Evolutionary conservation across 1,140 invertebrate genomes (phyloP).

Genomic region (Steinernema feltiae): DNA sequence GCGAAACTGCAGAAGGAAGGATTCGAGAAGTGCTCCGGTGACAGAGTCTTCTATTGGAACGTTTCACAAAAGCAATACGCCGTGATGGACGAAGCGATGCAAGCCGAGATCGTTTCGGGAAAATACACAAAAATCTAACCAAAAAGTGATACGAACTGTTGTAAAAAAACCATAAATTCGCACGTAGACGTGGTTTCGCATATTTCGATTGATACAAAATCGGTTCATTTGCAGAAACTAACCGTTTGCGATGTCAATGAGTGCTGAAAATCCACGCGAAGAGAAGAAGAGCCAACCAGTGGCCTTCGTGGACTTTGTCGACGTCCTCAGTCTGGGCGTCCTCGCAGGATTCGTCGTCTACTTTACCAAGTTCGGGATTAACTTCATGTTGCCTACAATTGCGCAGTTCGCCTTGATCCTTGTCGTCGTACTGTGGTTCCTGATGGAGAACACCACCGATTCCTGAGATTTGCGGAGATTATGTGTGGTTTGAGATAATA

Average conservation of each 20-base stretch:
- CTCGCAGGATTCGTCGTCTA: background rate
- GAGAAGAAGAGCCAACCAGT: no score
- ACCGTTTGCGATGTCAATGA: no score
- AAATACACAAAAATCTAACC: constrained; percentile 28
- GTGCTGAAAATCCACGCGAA: no score
- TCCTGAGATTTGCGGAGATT: no score
- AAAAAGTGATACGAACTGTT: background rate
- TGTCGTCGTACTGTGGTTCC: background rate
- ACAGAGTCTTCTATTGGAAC: constrained; percentile 33
- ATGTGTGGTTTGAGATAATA: no score
- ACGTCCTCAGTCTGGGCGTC: background rate
- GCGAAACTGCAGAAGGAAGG: constrained; percentile 83
- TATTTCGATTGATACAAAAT: no score
- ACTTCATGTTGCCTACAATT: no score
- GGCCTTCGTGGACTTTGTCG: no score
- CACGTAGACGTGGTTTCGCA: no score
- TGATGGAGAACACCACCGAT: no score
- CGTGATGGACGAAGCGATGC: constrained; percentile 25
- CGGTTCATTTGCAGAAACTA: no score
- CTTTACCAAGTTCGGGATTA: background rate
- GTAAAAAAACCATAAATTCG: background rate
- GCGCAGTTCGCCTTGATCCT: background rate
- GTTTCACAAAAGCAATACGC: constrained; percentile 22
- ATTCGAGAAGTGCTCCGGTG: constrained; percentile 65
- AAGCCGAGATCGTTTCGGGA: constrained; percentile 29